phyloP scores from a whole-genome alignment of 1,140 invertebrate genomes.

The Cotesia chilonis region DNA sequence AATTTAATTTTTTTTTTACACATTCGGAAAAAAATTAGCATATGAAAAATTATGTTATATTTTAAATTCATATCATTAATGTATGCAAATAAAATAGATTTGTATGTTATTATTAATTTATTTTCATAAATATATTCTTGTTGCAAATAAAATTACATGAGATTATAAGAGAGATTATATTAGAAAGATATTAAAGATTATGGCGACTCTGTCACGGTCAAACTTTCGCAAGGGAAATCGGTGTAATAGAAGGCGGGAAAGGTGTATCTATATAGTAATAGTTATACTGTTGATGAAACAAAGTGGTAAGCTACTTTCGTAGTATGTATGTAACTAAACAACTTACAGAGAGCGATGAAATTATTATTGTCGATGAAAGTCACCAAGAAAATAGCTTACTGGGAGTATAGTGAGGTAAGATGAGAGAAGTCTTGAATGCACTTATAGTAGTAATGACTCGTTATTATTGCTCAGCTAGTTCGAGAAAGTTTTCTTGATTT shows the following conservation, averaged over 20 bases:
- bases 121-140: background rate
- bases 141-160: background rate
- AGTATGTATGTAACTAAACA: no score
- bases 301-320: background rate
- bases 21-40: no score
- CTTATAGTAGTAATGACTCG: conserved; percentile 40
- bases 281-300: background rate
- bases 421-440: conserved; percentile 45
- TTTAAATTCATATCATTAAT: no score
- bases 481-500: conserved; percentile 49
- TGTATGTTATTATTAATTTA: no score
- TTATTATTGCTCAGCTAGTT: conserved; percentile 44
- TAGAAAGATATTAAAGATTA: background rate
- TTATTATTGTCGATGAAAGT: conserved; percentile 37
- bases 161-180: background rate
- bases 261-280: background rate
- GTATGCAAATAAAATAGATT: no score
- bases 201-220: conserved; percentile 47
- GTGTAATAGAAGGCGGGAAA: conserved; percentile 27
- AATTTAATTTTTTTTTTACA: no score
- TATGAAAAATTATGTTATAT: no score
- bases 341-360: conserved; percentile 6
- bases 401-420: conserved; percentile 51
- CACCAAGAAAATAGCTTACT: conserved; percentile 46
- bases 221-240: conserved; percentile 45